Conservation (phyloP, 2,797 vertebrate genomes). For the Sebastes jordani region DNA sequence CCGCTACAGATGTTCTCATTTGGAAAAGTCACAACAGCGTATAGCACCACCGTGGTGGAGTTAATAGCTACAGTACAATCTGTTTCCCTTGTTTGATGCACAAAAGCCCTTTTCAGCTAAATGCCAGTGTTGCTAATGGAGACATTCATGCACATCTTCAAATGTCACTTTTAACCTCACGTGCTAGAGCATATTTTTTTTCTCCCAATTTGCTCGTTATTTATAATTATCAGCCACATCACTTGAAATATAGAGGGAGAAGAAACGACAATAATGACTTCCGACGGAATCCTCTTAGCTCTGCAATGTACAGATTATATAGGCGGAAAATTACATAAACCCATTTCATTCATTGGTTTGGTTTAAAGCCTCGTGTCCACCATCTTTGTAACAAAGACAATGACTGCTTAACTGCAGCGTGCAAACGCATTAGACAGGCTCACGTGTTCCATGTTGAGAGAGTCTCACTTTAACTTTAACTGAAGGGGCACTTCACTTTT, state of each 20-base stretch:
- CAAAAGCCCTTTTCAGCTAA: conserved; percentile 1
- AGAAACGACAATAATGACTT: conserved; percentile 3
- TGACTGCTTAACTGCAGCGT: background rate
- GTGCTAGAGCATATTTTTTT: background rate
- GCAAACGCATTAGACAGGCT: background rate
- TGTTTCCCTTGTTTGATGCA: background rate
- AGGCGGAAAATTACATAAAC: conserved; percentile 27
- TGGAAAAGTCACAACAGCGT: background rate
- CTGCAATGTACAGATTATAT: conserved; percentile 34
- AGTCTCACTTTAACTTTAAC: background rate
- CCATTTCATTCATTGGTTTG: conserved; percentile 34
- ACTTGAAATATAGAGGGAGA: background rate
- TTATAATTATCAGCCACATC: conserved; percentile 24
- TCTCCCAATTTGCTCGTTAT: background rate
- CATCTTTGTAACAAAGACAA: background rate
- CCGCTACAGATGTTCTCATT: conserved; percentile 3
- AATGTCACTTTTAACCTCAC: background rate
- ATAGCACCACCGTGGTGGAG: background rate
- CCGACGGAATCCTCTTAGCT: conserved; percentile 19
- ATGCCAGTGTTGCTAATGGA: background rate
- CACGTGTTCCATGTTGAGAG: background rate
- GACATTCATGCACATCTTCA: conserved; percentile 5
- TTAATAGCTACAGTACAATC: background rate
- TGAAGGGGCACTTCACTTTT: background rate
- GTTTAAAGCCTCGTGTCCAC: conserved; percentile 29